These are phyloP conservation scores for Cyprinodon tularosa DNA, from an alignment of 2,113 vertebrate genomes.

Conservation along the genomic window DNA sequence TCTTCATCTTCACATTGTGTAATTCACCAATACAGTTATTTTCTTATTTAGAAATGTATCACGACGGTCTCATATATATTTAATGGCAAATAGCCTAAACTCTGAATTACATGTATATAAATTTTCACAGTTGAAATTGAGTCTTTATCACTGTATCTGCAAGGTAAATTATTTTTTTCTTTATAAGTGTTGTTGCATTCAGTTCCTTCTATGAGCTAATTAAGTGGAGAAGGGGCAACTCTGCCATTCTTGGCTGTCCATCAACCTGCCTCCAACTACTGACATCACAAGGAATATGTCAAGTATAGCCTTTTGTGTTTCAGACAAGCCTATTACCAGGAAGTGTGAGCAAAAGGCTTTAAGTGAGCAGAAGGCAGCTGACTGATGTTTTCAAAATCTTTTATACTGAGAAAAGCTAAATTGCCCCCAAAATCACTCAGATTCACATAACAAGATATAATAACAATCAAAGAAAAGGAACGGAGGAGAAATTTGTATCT, in stretches of 20 bases:
- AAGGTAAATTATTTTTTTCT: conserved; percentile 77
- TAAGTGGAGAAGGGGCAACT: conserved; percentile 81
- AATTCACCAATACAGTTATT: conserved; percentile 23
- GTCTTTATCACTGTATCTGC: conserved; percentile 44
- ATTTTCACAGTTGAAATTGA: conserved; percentile 43
- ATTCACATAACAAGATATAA: conserved; percentile 19
- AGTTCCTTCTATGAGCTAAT: conserved; percentile 88
- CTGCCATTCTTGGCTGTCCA: conserved; percentile 83
- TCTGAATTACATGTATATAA: conserved; percentile 33
- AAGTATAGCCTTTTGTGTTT: conserved; percentile 83
- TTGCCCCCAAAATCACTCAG: conserved; percentile 8
- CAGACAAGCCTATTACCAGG: conserved; percentile 82
- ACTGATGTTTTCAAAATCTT: conserved; percentile 66
- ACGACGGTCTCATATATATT: conserved; percentile 41
- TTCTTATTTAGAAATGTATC: too few relatives aligned
- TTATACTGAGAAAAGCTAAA: conserved; percentile 20
- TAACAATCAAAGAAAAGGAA: conserved; percentile 21
- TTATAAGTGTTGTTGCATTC: conserved; percentile 79
- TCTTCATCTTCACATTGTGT: conserved; percentile 24
- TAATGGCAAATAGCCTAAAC: conserved; percentile 31
- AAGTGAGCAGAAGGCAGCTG: conserved; percentile 64
- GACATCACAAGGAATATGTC: conserved; percentile 89
- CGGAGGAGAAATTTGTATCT: conserved; percentile 24
- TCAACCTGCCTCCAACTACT: conserved; percentile 84
- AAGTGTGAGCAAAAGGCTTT: conserved; percentile 64